phyloP scores from a whole-genome alignment of 2,888 invertebrate genomes.

The Pinctada fucata region DNA sequence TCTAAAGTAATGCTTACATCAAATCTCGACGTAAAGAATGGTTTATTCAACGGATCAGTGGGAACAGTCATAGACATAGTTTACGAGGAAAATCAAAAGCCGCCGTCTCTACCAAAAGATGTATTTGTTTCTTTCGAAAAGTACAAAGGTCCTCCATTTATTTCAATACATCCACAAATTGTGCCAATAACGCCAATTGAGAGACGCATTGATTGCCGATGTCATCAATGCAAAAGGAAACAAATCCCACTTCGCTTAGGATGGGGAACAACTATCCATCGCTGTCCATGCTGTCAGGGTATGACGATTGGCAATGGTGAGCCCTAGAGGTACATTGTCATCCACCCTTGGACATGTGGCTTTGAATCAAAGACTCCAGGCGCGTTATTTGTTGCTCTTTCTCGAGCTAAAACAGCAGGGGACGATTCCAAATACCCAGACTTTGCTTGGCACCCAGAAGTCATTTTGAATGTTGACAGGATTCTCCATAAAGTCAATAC shows the following conservation, averaged over 20 bases:
- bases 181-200: constrained; percentile 51
- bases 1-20: constrained; percentile 43
- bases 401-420: constrained; percentile 49
- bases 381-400: constrained; percentile 50
- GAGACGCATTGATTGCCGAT: constrained; percentile 46
- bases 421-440: constrained; percentile 30
- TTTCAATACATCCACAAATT: constrained; percentile 35
- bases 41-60: constrained; percentile 43
- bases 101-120: constrained; percentile 45
- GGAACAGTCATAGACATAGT: constrained; percentile 43
- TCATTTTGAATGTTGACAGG: constrained; percentile 45
- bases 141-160: too few relatives aligned
- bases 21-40: constrained; percentile 38
- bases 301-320: constrained; percentile 54
- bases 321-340: constrained; percentile 46
- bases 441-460: constrained; percentile 45
- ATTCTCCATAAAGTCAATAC: constrained; percentile 38
- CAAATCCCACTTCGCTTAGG: constrained; percentile 47
- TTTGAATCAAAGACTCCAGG: constrained; percentile 47
- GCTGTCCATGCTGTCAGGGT: constrained; percentile 53
- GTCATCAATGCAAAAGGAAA: constrained; percentile 39
- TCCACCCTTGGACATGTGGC: constrained; percentile 40
- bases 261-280: constrained; percentile 53
- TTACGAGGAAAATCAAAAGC: constrained; percentile 26
- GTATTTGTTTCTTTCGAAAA: too few relatives aligned